Conservation (phyloP, 1,140 invertebrate genomes). For the Conus ventricosus region DNA sequence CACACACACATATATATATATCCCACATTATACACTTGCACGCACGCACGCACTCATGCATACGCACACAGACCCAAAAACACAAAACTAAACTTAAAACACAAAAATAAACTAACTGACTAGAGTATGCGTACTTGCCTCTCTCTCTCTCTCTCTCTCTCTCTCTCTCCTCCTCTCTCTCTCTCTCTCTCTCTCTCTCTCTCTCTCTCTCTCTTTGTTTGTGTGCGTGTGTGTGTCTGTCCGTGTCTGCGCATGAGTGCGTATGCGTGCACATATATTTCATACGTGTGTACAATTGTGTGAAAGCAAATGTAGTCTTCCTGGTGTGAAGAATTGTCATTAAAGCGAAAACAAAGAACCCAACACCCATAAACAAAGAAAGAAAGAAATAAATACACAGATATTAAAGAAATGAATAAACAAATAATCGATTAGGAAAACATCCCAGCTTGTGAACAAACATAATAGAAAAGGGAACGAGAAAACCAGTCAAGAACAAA, state of each 20-base stretch:
- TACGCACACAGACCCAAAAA: neutral
- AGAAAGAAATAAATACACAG: too few species aligned
- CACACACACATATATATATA: too few species aligned
- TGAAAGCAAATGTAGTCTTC: too few species aligned
- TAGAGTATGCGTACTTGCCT: neutral
- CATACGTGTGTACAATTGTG: too few species aligned
- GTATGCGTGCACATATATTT: neutral
- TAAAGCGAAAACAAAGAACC: too few species aligned
- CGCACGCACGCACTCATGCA: neutral
- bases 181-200: neutral
- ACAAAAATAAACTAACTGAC: neutral
- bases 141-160: neutral
- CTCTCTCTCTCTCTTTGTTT: neutral
- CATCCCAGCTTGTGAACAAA: too few species aligned
- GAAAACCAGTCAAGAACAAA: too few species aligned
- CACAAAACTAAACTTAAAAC: neutral
- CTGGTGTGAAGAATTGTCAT: too few species aligned
- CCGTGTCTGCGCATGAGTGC: neutral
- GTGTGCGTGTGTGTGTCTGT: neutral
- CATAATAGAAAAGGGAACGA: too few species aligned
- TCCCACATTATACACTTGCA: neutral
- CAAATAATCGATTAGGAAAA: too few species aligned
- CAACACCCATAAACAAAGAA: too few species aligned
- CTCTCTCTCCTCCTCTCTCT: neutral
- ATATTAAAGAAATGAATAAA: too few species aligned